phyloP scores from a whole-genome alignment of 37 sponge, comb jelly and placozoan species.

The Spongia lamella region DNA sequence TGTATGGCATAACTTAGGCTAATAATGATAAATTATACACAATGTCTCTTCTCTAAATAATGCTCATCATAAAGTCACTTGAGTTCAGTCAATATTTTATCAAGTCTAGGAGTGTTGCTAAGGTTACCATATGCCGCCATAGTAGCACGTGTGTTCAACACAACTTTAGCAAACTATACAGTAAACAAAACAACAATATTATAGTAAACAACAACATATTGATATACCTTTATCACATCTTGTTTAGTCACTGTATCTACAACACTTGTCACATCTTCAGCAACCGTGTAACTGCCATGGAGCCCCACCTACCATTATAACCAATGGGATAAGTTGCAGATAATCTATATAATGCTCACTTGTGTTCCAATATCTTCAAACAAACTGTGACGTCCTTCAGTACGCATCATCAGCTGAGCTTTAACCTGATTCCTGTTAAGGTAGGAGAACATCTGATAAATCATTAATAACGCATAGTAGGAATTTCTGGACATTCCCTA shows the following conservation, averaged over 20 bases:
- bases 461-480: too few relatives aligned
- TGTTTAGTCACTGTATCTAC: conserved; percentile 62
- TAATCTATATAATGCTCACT: conserved; percentile 13
- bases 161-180: conserved; percentile 47
- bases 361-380: conserved; percentile 58
- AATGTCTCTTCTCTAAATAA: too few relatives aligned
- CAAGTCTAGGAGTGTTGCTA: conserved; percentile 43
- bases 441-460: too few relatives aligned
- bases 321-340: neutral
- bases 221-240: conserved; percentile 46
- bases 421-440: conserved; percentile 73
- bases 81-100: conserved; percentile 63
- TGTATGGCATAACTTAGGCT: too few relatives aligned
- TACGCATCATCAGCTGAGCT: conserved; percentile 52
- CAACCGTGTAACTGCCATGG: conserved; percentile 43
- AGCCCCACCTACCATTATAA: conserved; percentile 44
- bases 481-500: too few relatives aligned
- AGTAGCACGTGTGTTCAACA: conserved; percentile 55
- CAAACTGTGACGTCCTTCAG: conserved; percentile 23
- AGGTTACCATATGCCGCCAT: conserved; percentile 63
- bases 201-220: neutral
- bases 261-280: conserved; percentile 17
- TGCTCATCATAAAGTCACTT: too few relatives aligned
- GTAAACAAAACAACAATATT: neutral
- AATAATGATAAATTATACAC: too few relatives aligned